phyloP scores from a whole-genome alignment of 2,888 invertebrate genomes.

The Torymus tubicola region DNA sequence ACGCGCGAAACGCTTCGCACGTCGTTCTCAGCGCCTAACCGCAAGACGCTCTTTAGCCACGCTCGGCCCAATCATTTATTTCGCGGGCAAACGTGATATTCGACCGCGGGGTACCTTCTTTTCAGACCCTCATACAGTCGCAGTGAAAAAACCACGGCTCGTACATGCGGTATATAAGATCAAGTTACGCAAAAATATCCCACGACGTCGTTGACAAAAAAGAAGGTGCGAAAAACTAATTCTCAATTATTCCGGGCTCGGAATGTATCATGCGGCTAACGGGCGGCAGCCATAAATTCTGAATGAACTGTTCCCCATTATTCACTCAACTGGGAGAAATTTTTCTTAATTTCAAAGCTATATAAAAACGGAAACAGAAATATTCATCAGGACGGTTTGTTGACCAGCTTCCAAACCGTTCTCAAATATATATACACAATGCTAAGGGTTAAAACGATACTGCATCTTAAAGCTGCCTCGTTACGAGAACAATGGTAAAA shows the following conservation, averaged over 20 bases:
- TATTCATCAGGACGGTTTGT: no score
- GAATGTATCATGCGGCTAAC: neutral
- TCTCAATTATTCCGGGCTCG: conserved; percentile 14
- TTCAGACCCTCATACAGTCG: neutral
- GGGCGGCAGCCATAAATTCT: conserved; percentile 23
- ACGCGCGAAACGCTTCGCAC: conserved; percentile 19
- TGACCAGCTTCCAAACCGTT: no score
- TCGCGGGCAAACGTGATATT: conserved; percentile 39
- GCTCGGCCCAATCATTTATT: conserved; percentile 46
- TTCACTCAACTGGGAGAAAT: neutral
- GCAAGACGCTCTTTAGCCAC: conserved; percentile 36
- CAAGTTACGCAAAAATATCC: conserved; percentile 43
- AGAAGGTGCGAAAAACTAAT: conserved; percentile 30
- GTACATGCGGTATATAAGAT: neutral
- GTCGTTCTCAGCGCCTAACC: conserved; percentile 27
- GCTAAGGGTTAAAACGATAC: no score
- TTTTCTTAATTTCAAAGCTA: conserved; percentile 1
- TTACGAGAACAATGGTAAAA: no score
- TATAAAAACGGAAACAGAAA: no score
- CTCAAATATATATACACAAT: no score
- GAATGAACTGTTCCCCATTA: conserved; percentile 28
- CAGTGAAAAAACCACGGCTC: neutral
- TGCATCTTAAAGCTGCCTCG: no score
- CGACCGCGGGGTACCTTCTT: conserved; percentile 10
- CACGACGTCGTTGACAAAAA: conserved; percentile 18